Base-by-base conservation (phyloP, 2,797 vertebrate species). In the Neosalanx taihuensis region DNA sequence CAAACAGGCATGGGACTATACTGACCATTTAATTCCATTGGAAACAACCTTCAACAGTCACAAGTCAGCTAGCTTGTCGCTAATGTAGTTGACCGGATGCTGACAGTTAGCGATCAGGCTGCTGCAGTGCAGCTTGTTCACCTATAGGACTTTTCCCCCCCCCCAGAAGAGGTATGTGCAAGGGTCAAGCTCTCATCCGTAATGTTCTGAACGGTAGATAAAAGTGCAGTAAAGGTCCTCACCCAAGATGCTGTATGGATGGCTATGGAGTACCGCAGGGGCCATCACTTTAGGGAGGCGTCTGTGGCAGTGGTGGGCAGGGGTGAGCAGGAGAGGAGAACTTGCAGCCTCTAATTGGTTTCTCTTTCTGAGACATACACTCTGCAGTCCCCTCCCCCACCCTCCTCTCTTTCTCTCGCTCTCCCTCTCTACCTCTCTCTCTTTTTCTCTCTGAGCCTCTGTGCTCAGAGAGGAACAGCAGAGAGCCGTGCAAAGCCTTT, bases 271-370 rank as follows among this genome's bases (percentile, higher is more conserved):
- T 15, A 17, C 30, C 30, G 6, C 15, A 56, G 51, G 74, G 72
- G 67, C 15, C 65, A 76, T 62, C 73, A 80, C 78, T 83, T 67
- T 58, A 72, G 82, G 72, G 73, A 81, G 79, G 74, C 76, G 71
- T 62, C 13, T 12, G 53, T 15, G 58, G 12, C n/a, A 17, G 49
- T 31, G 26, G 57, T 29, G 26, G 6, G 23, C 49, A 62, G 72
- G 60, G 73, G 71, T 63, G 26, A n/a, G 35, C 53, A 75, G 81
- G 81, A 70, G 67, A 76, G 83, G 80, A 86, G 83, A 84, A 83
- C 83, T 71, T 80, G 76, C 76, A 13, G 72, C 72, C 79, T 85
- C 85, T 92, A 94, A 93, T 92, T 93, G 90, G 88, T 88, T 88
- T 92, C 84, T 86, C 75, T 87, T 85, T 88, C 83, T 87, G 83